These are phyloP conservation scores for Penaeus indicus DNA, from an alignment of 1,140 invertebrate species.

Conservation along the genomic window DNA sequence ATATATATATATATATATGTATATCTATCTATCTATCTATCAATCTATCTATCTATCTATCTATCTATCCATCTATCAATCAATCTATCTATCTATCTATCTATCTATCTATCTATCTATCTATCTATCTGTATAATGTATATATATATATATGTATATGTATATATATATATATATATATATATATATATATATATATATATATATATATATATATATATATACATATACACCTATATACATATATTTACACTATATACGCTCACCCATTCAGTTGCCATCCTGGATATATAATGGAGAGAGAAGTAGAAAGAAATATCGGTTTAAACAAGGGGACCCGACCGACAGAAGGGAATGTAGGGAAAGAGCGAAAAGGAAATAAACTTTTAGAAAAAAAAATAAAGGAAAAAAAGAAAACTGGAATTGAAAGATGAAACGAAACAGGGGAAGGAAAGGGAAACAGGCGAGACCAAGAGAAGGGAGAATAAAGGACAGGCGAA, in stretches of 20 bases:
- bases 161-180: constrained; percentile 28
- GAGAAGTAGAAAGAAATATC: constrained; percentile 1
- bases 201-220: neutral
- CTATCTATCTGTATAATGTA: constrained; percentile 10
- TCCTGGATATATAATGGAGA: neutral
- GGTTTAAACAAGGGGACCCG: neutral
- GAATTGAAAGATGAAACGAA: neutral
- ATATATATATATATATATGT: neutral
- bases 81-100: constrained; percentile 13
- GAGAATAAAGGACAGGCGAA: too few species aligned
- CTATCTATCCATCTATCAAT: neutral
- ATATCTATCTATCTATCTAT: neutral
- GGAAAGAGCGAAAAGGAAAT: neutral
- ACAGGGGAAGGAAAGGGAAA: neutral
- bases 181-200: constrained; percentile 13
- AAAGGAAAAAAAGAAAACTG: neutral
- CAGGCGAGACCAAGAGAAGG: too few species aligned
- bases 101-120: too few species aligned
- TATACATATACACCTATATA: neutral
- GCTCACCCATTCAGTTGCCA: neutral
- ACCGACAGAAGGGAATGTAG: neutral
- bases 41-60: constrained; percentile 1
- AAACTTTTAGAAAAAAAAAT: neutral
- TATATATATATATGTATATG: constrained; percentile 17
- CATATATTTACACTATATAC: neutral